A percentile compares a stretch with the other conserved stretches of the same genome.
Evolutionary conservation across 2,888 invertebrate species (phyloP).

Genomic region (Tridacna gigas): DNA sequence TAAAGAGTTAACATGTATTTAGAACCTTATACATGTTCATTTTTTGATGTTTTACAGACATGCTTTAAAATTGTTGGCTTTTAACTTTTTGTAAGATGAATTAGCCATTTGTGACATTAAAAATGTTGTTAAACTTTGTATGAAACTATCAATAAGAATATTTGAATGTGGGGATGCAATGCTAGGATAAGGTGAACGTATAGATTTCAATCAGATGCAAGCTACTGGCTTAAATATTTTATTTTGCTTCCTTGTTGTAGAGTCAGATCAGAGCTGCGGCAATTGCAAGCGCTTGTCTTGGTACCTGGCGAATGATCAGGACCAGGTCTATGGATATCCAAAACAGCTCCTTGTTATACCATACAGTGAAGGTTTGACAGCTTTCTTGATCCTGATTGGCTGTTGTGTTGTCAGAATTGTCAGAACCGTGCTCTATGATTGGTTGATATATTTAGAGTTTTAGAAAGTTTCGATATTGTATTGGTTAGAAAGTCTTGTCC

Average conservation of each 20-base stretch:
- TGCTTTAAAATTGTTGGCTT: no score
- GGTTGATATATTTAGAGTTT: conserved; percentile 2
- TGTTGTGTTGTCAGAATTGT: conserved; percentile 12
- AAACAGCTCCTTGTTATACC: conserved; percentile 63
- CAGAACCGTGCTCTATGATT: not conserved
- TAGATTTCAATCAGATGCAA: no score
- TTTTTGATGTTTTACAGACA: no score
- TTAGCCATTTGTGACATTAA: no score
- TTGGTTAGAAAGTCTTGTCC: conserved; percentile 10
- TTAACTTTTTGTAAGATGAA: no score
- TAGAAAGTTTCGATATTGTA: conserved; percentile 16
- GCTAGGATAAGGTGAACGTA: no score
- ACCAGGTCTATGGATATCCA: conserved; percentile 62
- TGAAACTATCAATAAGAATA: no score
- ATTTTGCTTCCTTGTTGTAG: conserved; percentile 43
- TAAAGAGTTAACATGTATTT: no score
- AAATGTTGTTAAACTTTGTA: no score
- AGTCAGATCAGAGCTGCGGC: conserved; percentile 40
- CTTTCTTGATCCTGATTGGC: conserved; percentile 19
- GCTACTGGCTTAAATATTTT: not conserved
- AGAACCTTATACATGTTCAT: no score
- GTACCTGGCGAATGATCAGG: conserved; percentile 55
- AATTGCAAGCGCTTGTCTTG: conserved; percentile 56
- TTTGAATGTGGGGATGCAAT: no score
- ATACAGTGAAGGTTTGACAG: conserved; percentile 56